A percentile compares a stretch with the other conserved stretches of the same genome.
Conservation (phyloP, 2,888 invertebrate species). For the Andrena flavipes region DNA sequence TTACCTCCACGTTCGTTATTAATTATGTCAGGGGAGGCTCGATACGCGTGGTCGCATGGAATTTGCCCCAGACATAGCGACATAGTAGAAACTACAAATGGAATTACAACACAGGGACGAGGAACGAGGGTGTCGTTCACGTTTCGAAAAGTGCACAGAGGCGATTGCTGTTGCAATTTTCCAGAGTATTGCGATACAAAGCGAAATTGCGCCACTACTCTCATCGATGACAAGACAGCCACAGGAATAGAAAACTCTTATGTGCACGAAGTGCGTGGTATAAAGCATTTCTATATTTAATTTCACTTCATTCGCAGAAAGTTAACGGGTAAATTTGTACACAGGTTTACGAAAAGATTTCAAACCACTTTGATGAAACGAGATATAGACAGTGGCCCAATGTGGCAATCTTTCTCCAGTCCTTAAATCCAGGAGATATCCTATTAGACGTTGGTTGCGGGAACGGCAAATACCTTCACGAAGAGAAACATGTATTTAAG, state of each 20-base stretch:
- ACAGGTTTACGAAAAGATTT: conserved; percentile 97
- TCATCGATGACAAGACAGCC: conserved; percentile 86
- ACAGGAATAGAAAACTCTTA: conserved; percentile 90
- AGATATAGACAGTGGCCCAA: conserved; percentile 97
- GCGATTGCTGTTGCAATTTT: conserved; percentile 89
- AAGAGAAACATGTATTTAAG: conserved; percentile 73
- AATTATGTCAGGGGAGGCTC: conserved; percentile 92
- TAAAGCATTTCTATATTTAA: neutral
- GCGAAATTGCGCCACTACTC: neutral
- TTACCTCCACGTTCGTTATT: conserved; percentile 91
- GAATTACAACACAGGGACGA: conserved; percentile 86
- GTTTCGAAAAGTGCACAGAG: conserved; percentile 89
- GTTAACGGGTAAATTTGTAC: conserved; percentile 10
- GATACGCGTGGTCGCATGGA: conserved; percentile 95
- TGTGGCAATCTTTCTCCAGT: conserved; percentile 92
- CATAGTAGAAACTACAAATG: conserved; percentile 87
- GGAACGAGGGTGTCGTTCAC: conserved; percentile 93
- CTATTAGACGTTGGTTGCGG: conserved; percentile 98
- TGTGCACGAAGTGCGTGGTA: conserved; percentile 89
- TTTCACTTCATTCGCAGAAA: neutral
- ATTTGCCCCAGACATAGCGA: conserved; percentile 95
- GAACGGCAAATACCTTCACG: conserved; percentile 96
- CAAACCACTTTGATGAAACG: conserved; percentile 97
- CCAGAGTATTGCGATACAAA: conserved; percentile 89
- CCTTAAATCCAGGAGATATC: conserved; percentile 89